Percentiles rank a stretch among this genome's conserved stretches.
Evolutionary conservation across 2,113 vertebrate genomes (phyloP).

Genomic region (Callithrix jacchus): DNA sequence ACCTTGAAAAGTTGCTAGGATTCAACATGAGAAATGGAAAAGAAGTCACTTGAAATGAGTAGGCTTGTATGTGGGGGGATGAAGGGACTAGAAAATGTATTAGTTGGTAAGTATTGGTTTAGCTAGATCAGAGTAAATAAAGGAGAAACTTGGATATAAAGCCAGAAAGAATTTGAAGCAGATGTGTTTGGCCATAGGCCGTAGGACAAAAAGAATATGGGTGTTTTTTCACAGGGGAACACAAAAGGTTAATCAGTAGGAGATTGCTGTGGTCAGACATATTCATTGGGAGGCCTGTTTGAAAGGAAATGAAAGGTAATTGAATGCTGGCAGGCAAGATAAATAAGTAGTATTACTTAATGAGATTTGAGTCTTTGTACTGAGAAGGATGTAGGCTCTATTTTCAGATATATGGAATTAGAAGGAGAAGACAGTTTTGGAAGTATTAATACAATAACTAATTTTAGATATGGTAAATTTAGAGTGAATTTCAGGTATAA

Average conservation of each 20-base stretch:
- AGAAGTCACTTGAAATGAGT: background rate
- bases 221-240: background rate
- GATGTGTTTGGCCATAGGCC: background rate
- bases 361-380: background rate
- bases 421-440: background rate
- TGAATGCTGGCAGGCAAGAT: background rate
- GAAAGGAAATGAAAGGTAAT: slow-evolving; percentile 23
- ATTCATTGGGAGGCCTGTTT: background rate
- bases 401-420: background rate
- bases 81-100: background rate
- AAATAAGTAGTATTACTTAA: background rate
- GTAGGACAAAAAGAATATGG: background rate
- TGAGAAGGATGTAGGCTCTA: background rate
- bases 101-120: background rate
- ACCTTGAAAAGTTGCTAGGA: background rate
- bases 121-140: background rate
- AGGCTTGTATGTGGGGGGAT: background rate
- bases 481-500: background rate
- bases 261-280: background rate
- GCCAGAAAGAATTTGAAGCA: background rate
- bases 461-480: slow-evolving; percentile 14
- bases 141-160: background rate
- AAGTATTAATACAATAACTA: background rate
- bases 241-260: background rate
- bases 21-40: background rate